Evolutionary conservation across 2,113 vertebrate species (phyloP).

Genomic region (Redunca redunca): DNA sequence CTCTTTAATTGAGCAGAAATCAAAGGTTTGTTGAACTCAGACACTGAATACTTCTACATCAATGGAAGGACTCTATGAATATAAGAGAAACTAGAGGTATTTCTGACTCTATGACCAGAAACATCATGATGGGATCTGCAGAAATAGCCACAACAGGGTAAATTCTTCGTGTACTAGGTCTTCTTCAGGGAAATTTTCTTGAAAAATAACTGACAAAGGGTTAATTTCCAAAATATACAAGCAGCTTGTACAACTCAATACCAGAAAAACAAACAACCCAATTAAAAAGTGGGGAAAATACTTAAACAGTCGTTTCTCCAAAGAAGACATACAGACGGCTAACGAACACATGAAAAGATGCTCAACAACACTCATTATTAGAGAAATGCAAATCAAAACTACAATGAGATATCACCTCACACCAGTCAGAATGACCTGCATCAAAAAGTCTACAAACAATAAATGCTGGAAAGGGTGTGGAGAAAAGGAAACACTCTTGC

Average conservation of each 20-base stretch:
- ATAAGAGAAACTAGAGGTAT: background rate
- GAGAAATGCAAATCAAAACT: background rate
- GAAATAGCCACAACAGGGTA: background rate
- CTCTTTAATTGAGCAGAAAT: background rate
- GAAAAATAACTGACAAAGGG: background rate
- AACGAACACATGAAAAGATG: background rate
- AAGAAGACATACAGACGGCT: background rate
- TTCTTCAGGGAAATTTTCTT: background rate
- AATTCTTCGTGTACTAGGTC: fast-evolving
- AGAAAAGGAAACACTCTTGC: background rate
- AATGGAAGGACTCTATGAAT: background rate
- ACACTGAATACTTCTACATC: background rate
- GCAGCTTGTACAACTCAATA: background rate
- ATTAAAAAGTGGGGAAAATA: background rate
- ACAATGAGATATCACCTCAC: background rate
- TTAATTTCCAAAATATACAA: background rate
- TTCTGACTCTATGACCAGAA: fast-evolving
- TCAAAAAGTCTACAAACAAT: background rate
- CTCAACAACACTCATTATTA: background rate
- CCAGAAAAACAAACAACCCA: background rate
- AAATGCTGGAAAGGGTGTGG: background rate
- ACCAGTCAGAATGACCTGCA: fast-evolving
- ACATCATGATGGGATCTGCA: background rate
- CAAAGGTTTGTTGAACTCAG: background rate
- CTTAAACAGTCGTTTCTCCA: background rate